Conservation (phyloP, 2,888 invertebrate species). For the Onchidella celtica region DNA sequence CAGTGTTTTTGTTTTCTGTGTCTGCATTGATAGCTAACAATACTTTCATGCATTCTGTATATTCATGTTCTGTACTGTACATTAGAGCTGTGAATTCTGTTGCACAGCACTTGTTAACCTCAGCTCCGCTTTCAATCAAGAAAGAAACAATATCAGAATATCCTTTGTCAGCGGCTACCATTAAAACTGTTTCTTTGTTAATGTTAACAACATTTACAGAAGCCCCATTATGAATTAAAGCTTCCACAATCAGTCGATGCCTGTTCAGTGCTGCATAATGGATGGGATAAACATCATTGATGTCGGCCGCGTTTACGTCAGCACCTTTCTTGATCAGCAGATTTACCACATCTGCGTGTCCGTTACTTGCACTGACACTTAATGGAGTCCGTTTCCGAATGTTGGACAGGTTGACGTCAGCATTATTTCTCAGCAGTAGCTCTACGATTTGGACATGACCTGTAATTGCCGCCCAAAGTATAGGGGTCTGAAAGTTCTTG, state of each 20-base stretch:
- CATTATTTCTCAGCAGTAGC: neutral
- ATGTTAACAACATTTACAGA: slow-evolving; percentile 29
- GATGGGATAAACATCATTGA: slow-evolving; percentile 24
- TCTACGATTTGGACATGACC: slow-evolving; percentile 16
- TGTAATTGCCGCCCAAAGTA: slow-evolving; percentile 20
- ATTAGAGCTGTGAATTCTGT: slow-evolving; percentile 33
- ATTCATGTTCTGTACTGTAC: slow-evolving; percentile 29
- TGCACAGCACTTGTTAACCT: neutral
- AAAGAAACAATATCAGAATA: slow-evolving; percentile 13
- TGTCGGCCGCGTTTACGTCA: neutral
- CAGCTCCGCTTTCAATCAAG: slow-evolving; percentile 15
- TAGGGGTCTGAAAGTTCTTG: slow-evolving; percentile 25
- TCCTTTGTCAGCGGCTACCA: slow-evolving; percentile 32
- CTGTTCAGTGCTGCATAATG: slow-evolving; percentile 31
- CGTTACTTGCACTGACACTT: neutral
- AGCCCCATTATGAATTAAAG: slow-evolving; percentile 19
- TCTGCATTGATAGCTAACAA: slow-evolving; percentile 21
- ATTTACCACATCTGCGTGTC: slow-evolving; percentile 1
- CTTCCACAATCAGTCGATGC: slow-evolving; percentile 21
- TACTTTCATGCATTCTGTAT: slow-evolving; percentile 19
- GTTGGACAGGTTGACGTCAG: slow-evolving; percentile 22
- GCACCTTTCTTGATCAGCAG: neutral
- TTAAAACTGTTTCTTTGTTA: slow-evolving; percentile 34
- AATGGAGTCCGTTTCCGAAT: neutral
- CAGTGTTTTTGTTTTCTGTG: slow-evolving; percentile 18